These are phyloP conservation scores for Glandiceps talaboti DNA, from an alignment of 53 echinoderm and acorn worm species.

Conservation along the genomic window DNA sequence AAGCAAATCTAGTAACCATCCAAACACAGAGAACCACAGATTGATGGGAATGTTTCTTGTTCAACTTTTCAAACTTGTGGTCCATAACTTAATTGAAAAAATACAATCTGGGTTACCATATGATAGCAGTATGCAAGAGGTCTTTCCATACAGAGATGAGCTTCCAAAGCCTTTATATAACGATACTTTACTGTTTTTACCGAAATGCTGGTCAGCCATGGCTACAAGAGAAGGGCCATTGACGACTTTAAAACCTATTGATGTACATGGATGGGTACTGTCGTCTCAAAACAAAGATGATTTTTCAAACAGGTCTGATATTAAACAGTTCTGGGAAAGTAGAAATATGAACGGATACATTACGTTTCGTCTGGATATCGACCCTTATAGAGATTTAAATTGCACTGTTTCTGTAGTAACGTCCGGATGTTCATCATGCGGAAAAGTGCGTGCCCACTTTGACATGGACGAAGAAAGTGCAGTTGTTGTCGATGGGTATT, in stretches of 20 bases:
- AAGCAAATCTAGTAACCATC: background rate
- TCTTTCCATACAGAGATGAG: background rate
- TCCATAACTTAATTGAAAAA: background rate
- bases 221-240: background rate
- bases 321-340: background rate
- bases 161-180: background rate
- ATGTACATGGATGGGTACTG: background rate
- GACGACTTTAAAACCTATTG: background rate
- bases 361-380: background rate
- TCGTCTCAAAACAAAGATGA: background rate
- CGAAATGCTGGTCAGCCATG: background rate
- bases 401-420: background rate
- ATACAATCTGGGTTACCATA: background rate
- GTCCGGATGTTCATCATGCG: background rate
- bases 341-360: background rate
- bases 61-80: background rate
- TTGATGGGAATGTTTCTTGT: background rate
- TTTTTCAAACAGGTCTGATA: background rate
- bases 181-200: background rate
- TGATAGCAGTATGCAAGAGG: background rate
- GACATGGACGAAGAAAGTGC: background rate
- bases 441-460: background rate
- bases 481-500: background rate
- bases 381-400: background rate
- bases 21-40: background rate